Evolutionary conservation across 2,888 invertebrate species (phyloP).

Genomic region (Folsomia manolachei): DNA sequence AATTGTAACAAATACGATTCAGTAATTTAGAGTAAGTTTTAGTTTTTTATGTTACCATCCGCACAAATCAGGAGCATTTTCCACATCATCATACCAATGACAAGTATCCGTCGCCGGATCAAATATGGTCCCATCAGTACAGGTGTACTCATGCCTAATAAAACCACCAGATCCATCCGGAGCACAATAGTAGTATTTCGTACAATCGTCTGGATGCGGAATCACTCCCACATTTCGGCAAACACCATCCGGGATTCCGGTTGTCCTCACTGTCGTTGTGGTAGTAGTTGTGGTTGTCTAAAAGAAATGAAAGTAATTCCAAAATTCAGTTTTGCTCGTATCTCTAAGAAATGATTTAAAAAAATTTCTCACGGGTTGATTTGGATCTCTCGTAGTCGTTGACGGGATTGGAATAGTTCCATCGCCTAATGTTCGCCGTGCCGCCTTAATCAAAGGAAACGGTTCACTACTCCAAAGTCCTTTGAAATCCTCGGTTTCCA

Average conservation of each 20-base stretch:
- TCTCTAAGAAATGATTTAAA: background rate
- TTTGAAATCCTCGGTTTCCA: constrained; percentile 9
- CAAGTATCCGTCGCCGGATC: background rate
- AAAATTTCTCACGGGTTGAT: background rate
- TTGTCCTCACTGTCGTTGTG: background rate
- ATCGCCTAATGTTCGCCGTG: constrained; percentile 8
- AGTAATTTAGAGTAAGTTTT: too few relatives aligned
- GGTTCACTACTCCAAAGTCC: constrained; percentile 17
- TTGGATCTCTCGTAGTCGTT: constrained; percentile 10
- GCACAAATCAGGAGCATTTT: constrained; percentile 3
- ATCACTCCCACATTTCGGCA: background rate
- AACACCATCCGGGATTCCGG: background rate
- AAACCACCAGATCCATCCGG: background rate
- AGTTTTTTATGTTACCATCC: too few relatives aligned
- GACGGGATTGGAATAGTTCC: background rate
- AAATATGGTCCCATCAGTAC: constrained; percentile 11
- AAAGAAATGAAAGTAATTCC: too few relatives aligned
- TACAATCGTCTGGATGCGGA: background rate
- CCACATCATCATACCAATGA: constrained; percentile 10
- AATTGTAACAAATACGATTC: too few relatives aligned
- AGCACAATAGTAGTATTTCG: background rate
- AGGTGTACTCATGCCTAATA: background rate
- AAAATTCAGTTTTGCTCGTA: background rate
- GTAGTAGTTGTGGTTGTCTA: too few relatives aligned
- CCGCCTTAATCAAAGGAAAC: constrained; percentile 17